phyloP scores from a whole-genome alignment of 2,113 vertebrate species.

The Ia io region DNA sequence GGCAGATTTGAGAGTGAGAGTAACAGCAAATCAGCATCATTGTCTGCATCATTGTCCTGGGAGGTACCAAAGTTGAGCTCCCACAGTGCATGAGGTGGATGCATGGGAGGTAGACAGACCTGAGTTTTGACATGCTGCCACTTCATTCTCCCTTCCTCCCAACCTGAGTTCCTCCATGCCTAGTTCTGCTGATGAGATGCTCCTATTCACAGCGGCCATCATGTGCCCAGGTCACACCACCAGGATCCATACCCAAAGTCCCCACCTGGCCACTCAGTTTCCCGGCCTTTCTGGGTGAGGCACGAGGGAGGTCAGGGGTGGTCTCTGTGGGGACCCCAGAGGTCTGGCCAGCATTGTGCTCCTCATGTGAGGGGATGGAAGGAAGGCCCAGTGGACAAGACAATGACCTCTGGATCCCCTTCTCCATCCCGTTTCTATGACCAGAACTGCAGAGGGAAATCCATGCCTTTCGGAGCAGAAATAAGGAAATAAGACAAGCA shows the following conservation, averaged over 20 bases:
- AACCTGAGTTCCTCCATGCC: not conserved
- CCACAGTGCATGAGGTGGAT: rapidly evolving
- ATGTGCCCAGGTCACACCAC: not conserved
- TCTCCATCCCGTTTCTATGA: not conserved
- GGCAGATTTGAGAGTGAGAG: not conserved
- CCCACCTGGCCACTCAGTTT: not conserved
- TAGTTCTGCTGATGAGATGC: not conserved
- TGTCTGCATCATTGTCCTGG: not conserved
- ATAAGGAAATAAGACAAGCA: slow-evolving; percentile 39
- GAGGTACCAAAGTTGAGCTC: not conserved
- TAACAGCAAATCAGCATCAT: not conserved
- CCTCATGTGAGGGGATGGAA: not conserved
- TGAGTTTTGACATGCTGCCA: not conserved
- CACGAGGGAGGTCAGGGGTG: not conserved
- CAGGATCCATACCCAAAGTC: not conserved
- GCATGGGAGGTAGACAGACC: not conserved
- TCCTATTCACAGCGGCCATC: not conserved
- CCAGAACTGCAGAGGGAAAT: not conserved
- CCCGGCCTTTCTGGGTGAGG: not conserved
- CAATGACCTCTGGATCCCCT: not conserved
- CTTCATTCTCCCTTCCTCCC: not conserved
- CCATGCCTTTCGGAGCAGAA: slow-evolving; percentile 17
- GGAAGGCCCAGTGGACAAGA: not conserved
- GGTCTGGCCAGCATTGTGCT: rapidly evolving
- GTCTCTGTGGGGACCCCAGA: too few relatives aligned